These are phyloP conservation scores for Cassiopea andromeda DNA, from an alignment of 30 jellyfish, hydroid and myxozoan genomes.

Conservation along the genomic window DNA sequence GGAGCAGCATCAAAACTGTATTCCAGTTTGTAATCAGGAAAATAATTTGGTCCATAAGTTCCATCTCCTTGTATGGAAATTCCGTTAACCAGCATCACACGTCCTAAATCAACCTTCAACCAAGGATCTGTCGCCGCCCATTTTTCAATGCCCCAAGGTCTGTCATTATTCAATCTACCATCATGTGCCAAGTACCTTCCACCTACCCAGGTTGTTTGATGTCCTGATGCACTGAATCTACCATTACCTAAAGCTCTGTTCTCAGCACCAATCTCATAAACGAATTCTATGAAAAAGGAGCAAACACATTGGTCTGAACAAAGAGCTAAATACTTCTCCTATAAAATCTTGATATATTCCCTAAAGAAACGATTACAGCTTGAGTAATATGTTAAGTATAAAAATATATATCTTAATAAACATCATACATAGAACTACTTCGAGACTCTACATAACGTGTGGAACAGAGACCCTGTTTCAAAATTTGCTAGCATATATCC, in stretches of 20 bases:
- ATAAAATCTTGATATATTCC: too few species aligned
- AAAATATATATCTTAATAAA: too few species aligned
- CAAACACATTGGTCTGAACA: neutral
- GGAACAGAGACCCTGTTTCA: too few species aligned
- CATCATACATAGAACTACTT: too few species aligned
- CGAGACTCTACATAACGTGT: too few species aligned
- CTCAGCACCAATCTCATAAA: constrained; percentile 57
- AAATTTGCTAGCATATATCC: too few species aligned
- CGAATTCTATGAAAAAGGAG: too few species aligned
- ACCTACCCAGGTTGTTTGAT: neutral
- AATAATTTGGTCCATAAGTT: constrained; percentile 43
- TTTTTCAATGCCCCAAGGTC: constrained; percentile 40
- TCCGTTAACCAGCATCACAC: constrained; percentile 64
- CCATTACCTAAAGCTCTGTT: constrained; percentile 56
- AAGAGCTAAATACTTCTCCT: too few species aligned
- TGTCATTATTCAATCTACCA: constrained; percentile 59
- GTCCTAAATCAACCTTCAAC: constrained; percentile 74
- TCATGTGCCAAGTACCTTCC: constrained; percentile 54
- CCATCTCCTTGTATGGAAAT: constrained; percentile 77
- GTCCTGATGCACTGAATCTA: constrained; percentile 41
- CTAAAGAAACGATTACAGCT: too few species aligned
- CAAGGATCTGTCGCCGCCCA: neutral
- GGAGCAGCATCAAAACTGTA: constrained; percentile 28
- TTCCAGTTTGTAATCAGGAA: constrained; percentile 52
- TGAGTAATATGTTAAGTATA: too few species aligned